Conservation (phyloP, 1,140 invertebrate species). For the Drosophila simulans region DNA sequence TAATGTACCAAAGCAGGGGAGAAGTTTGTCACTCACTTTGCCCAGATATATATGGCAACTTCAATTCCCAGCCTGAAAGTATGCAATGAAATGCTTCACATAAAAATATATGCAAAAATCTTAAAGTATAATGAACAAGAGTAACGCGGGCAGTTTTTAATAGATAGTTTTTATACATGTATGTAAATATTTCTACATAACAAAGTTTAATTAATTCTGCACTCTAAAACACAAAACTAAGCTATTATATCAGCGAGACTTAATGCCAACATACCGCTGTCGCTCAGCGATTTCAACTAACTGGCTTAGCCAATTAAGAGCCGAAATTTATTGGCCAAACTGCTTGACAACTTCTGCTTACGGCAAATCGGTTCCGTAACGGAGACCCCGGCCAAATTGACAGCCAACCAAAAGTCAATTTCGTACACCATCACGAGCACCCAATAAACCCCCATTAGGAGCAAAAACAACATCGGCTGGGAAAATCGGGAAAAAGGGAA, state of each 20-base stretch:
- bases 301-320: constrained; percentile 62
- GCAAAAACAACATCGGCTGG: constrained; percentile 20
- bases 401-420: constrained; percentile 79
- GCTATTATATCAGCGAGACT: not conserved
- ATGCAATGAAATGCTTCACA: constrained; percentile 8
- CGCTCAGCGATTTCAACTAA: constrained; percentile 9
- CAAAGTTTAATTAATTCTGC: too few relatives aligned
- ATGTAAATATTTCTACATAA: too few relatives aligned
- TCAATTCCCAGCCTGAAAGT: constrained; percentile 30
- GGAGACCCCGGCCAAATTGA: constrained; percentile 59
- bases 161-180: too few relatives aligned
- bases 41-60: constrained; percentile 6
- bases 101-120: not conserved
- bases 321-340: constrained; percentile 59
- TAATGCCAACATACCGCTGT: not conserved
- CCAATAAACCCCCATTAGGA: constrained; percentile 71
- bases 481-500: constrained; percentile 5
- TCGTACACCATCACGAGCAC: constrained; percentile 75
- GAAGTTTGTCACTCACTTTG: constrained; percentile 11
- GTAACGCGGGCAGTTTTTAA: too few relatives aligned
- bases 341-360: constrained; percentile 67
- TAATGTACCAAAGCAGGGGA: constrained; percentile 33
- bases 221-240: too few relatives aligned
- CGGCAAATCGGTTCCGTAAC: constrained; percentile 56
- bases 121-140: not conserved